Percentiles rank a stretch among this genome's conserved stretches.
Evolutionary conservation across 2,888 invertebrate species (phyloP).

Genomic region (Acanthosepion esculentum): DNA sequence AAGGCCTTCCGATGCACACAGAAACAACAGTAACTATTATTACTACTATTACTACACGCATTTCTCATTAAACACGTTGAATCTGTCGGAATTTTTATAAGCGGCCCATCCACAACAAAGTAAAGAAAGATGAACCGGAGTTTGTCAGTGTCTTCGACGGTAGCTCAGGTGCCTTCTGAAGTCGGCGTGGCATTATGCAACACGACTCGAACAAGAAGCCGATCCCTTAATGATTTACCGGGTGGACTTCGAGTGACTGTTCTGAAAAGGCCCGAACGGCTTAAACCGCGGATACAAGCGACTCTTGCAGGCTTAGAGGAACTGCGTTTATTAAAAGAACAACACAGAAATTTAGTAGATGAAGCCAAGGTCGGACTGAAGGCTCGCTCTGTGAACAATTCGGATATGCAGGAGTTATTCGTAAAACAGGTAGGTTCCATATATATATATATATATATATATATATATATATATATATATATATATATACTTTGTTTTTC

Average conservation of each 20-base stretch:
- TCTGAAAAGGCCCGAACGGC: conserved; percentile 50
- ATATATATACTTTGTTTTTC: background rate
- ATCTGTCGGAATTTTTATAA: no score
- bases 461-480: conserved; percentile 34
- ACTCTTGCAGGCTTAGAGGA: conserved; percentile 55
- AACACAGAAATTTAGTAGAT: conserved; percentile 51
- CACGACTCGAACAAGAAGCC: conserved; percentile 48
- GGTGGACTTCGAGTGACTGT: conserved; percentile 55
- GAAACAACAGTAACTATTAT: no score
- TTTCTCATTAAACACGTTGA: no score
- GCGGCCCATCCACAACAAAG: background rate
- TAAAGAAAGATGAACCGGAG: background rate
- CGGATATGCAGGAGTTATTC: background rate
- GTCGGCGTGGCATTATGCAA: background rate
- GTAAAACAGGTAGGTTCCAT: background rate
- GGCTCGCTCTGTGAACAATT: background rate
- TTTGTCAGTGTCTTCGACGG: background rate
- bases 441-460: conserved; percentile 3
- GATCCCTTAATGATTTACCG: conserved; percentile 52
- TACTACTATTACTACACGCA: no score
- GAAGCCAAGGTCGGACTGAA: conserved; percentile 48
- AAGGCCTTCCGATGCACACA: no score
- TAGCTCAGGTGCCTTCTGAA: background rate
- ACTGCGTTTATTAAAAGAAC: conserved; percentile 53
- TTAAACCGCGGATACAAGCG: conserved; percentile 52